Conservation (phyloP, 64 coral and sea anemone genomes). For the Stylophora pistillata region DNA sequence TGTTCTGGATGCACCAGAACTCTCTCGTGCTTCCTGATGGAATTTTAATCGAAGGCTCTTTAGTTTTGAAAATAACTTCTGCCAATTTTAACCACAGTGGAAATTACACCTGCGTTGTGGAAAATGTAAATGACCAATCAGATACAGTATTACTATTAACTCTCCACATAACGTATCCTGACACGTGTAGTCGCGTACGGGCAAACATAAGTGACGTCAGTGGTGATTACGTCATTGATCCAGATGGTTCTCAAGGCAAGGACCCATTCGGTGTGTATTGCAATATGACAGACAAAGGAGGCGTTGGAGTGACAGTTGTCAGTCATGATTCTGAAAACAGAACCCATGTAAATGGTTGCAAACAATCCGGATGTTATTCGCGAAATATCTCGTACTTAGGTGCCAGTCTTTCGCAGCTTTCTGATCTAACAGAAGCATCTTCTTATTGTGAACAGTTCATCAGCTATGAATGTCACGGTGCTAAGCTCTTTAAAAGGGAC, state of each 20-base stretch:
- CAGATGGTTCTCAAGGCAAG: neutral
- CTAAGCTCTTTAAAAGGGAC: neutral
- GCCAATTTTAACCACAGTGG: neutral
- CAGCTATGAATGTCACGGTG: neutral
- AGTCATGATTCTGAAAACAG: constrained; percentile 54
- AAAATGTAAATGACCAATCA: neutral
- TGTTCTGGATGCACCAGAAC: neutral
- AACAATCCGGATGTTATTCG: neutral
- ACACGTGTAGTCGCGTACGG: constrained; percentile 23
- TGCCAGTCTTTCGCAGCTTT: neutral
- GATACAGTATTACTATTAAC: neutral
- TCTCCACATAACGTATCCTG: neutral
- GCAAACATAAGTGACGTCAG: neutral
- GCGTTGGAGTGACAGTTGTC: too few relatives aligned
- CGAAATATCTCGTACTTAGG: neutral
- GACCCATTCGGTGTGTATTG: constrained; percentile 44
- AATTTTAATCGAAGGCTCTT: neutral
- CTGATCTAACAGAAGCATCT: neutral
- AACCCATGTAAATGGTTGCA: constrained; percentile 11
- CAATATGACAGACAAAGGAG: constrained; percentile 67
- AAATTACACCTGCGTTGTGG: constrained; percentile 17
- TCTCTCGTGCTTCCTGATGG: neutral
- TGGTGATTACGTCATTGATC: constrained; percentile 37
- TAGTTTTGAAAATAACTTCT: neutral
- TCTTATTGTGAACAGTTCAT: constrained; percentile 42